phyloP scores from a whole-genome alignment of 2,888 invertebrate species.

The Lithophane socia region DNA sequence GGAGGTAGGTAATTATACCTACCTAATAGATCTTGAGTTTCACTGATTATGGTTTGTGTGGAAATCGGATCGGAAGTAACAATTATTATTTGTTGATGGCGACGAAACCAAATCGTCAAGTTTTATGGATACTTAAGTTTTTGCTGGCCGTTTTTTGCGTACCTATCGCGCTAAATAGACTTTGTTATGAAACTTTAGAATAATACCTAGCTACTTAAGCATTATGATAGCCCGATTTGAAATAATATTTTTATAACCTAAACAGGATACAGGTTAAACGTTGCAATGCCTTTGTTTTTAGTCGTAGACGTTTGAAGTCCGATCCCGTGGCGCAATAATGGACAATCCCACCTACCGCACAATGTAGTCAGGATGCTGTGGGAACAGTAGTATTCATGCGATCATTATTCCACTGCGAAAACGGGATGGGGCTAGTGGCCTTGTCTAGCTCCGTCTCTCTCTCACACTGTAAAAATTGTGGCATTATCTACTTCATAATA shows the following conservation, averaged over 20 bases:
- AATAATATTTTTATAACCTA: neutral
- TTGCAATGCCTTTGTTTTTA: too few species aligned
- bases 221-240: neutral
- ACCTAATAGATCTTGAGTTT: conserved; percentile 43
- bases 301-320: neutral
- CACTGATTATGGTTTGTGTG: conserved; percentile 45
- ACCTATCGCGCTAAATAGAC: neutral
- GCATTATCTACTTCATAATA: too few species aligned
- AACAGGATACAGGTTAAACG: too few species aligned
- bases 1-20: conserved; percentile 41
- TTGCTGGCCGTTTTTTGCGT: conserved; percentile 24
- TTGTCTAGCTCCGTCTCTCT: too few species aligned
- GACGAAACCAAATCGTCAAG: conserved; percentile 13
- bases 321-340: neutral
- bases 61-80: conserved; percentile 49
- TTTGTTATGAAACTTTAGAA: neutral
- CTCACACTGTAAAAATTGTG: too few species aligned
- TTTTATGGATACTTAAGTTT: conserved; percentile 12
- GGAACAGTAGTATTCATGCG: neutral
- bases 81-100: conserved; percentile 32
- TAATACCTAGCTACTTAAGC: neutral
- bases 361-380: neutral
- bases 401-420: too few species aligned
- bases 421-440: too few species aligned
- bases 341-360: neutral